A percentile compares a stretch with the other conserved stretches of the same genome.
Conservation (phyloP, 2,888 invertebrate genomes). For the Pseudococcus longispinus region DNA sequence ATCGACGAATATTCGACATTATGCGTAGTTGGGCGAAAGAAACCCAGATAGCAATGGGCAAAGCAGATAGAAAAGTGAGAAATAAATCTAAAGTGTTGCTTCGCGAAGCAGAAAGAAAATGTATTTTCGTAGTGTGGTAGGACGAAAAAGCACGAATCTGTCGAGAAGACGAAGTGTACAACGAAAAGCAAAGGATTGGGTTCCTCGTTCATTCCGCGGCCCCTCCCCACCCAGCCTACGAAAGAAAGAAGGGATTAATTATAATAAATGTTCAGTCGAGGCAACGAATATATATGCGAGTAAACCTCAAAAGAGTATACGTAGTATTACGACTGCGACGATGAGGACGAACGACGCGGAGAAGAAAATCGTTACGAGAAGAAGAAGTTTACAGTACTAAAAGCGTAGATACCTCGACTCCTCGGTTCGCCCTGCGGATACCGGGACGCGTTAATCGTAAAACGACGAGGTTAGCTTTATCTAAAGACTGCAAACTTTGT, state of each 20-base stretch:
- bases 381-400: neutral
- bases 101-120: neutral
- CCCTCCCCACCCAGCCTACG: neutral
- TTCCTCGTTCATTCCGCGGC: neutral
- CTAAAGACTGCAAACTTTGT: neutral
- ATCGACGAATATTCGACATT: too few relatives aligned
- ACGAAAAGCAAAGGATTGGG: neutral
- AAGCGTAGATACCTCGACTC: too few relatives aligned
- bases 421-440: neutral
- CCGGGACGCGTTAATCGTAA: neutral
- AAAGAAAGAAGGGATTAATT: neutral
- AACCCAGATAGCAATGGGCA: too few relatives aligned
- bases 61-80: neutral
- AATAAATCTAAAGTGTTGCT: neutral
- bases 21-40: too few relatives aligned
- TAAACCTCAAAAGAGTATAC: neutral
- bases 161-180: neutral
- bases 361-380: neutral
- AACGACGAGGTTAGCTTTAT: neutral
- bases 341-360: neutral
- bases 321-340: too few relatives aligned
- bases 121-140: neutral
- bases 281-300: neutral
- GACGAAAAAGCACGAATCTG: neutral
- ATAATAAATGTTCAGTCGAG: neutral